phyloP scores from a whole-genome alignment of 2,113 vertebrate genomes.

The Microcebus jonahi region DNA sequence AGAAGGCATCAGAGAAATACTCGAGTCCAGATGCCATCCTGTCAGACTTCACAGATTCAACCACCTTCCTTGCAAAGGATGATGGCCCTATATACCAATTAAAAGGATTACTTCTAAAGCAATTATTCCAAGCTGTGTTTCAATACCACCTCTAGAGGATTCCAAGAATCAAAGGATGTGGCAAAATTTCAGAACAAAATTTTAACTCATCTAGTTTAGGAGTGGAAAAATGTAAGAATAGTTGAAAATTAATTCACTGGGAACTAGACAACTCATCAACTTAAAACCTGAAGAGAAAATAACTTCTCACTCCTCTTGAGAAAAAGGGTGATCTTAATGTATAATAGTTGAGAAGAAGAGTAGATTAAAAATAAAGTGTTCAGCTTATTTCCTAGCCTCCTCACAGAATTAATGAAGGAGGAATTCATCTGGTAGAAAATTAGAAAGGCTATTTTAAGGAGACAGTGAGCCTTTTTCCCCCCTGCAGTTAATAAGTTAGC shows the following conservation, averaged over 20 bases:
- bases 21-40: background rate
- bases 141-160: background rate
- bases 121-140: background rate
- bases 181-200: constrained; percentile 30
- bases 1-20: background rate
- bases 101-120: background rate
- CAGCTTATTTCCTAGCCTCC: background rate
- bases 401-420: background rate
- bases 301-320: background rate
- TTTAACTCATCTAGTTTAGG: background rate
- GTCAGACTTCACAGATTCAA: background rate
- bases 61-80: background rate
- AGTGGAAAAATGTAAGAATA: background rate
- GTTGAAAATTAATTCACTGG: background rate
- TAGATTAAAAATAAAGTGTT: background rate
- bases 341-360: background rate
- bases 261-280: background rate
- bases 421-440: background rate
- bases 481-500: background rate
- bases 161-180: background rate
- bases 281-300: background rate
- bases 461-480: background rate
- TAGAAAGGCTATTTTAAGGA: background rate
- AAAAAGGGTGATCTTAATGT: background rate
- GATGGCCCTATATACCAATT: background rate